Conservation (phyloP, 2,797 vertebrate species). For the Crocodylus rhombifer region DNA sequence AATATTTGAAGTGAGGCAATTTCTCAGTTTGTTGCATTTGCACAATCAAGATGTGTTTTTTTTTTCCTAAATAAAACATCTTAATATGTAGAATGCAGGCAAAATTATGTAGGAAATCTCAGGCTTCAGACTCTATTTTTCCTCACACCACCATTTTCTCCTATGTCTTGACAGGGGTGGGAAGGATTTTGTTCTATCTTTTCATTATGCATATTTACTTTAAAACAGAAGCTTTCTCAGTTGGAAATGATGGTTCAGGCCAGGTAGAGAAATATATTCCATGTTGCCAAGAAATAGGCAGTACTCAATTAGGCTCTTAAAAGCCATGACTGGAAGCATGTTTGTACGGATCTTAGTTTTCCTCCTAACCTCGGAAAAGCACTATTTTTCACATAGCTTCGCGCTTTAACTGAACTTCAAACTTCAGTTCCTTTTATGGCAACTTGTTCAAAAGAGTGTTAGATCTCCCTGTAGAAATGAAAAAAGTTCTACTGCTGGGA, state of each 20-base stretch:
- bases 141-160: not conserved
- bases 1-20: not conserved
- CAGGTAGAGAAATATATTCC: not conserved
- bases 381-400: not conserved
- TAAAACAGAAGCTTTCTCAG: not conserved
- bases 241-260: not conserved
- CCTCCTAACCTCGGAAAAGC: not conserved
- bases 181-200: not conserved
- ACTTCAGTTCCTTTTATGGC: not conserved
- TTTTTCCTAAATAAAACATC: not conserved
- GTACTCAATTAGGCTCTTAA: not conserved
- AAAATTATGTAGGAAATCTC: not conserved
- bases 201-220: not conserved
- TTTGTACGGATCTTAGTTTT: not conserved
- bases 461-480: not conserved
- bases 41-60: not conserved
- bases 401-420: not conserved
- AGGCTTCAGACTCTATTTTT: not conserved
- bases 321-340: not conserved
- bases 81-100: not conserved
- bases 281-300: not conserved
- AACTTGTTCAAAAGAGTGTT: not conserved
- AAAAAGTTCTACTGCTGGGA: not conserved
- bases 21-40: not conserved
- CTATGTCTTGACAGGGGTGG: not conserved